Base-by-base conservation (phyloP, 2,888 invertebrate species). In the Allophyes oxyacanthae region DNA sequence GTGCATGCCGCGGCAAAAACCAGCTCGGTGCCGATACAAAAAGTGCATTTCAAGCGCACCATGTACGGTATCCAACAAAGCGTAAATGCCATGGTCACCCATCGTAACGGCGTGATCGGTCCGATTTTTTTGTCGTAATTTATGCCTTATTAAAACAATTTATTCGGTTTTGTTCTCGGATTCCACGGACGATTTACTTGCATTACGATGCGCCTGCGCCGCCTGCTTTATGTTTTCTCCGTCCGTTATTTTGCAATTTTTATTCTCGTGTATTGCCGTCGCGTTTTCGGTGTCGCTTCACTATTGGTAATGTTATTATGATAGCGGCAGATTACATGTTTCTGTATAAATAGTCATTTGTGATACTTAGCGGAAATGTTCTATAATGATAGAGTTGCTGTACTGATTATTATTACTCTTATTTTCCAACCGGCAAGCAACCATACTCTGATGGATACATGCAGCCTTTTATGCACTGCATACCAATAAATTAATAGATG, bases 61-160 rank as follows among this genome's bases (percentile, higher is more conserved):
- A 87, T 90, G 85, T 88, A 88, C 65, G 87, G 88, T 73, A 78
- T 64, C 64, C 88, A 90, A 79, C 88, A 82, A 85, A 89, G 87
- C 94, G 93, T 94, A 93, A 94, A 94, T 94, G 91, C 93, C 94
- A 94, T 86, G 92, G 89, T 84, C 92, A 92, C 72, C 89, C 89
- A 90, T 88, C 85, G 93, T 88, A 86, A 91, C 92, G 83, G 82
- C 87, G 84, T 84, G 88, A 87, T 90, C 87, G 81, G 70, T 64
- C 73, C 81, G 75, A 81, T 83, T 87, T 86, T 90, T 86, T 91
- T 88, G 82, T 74, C 65, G 79, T 84, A 85, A 88, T 90, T 87
- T 89, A 89, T 88, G 86, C 88, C 87, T 92, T 89, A 91, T 91
- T 92, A 90, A 89, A 91, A 89, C 88, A 88, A 90, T 91, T 90